Evolutionary conservation across 2,888 invertebrate genomes (phyloP).

Genomic region (Netelia virgata): DNA sequence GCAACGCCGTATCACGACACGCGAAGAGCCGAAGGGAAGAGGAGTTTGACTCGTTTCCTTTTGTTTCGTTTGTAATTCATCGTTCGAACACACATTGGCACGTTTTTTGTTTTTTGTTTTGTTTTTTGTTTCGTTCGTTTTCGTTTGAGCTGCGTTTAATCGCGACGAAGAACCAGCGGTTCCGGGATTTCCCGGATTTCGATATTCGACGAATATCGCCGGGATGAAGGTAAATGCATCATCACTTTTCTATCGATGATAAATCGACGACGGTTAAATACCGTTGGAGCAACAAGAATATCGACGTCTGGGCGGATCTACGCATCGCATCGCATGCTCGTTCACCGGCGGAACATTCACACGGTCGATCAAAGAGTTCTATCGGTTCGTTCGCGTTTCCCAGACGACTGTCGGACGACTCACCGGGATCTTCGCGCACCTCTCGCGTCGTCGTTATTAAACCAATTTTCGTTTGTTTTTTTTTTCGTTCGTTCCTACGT

Average conservation of each 20-base stretch:
- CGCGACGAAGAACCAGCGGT: conserved; percentile 11
- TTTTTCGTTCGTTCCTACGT: neutral
- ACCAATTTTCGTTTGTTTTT: conserved; percentile 3
- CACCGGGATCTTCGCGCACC: neutral
- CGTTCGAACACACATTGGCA: conserved; percentile 67
- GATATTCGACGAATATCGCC: neutral
- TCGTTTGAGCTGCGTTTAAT: conserved; percentile 53
- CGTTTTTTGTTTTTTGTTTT: conserved; percentile 37
- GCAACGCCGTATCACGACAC: conserved; percentile 15
- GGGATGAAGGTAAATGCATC: neutral
- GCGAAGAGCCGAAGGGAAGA: conserved; percentile 12
- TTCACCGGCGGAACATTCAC: conserved; percentile 10
- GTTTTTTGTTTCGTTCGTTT: conserved; percentile 26
- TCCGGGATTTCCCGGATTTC: neutral
- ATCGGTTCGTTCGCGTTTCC: conserved; percentile 1
- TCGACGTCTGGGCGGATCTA: neutral
- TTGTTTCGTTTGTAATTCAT: conserved; percentile 22
- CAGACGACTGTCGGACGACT: conserved; percentile 4
- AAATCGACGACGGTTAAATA: neutral
- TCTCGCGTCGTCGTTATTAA: conserved; percentile 13
- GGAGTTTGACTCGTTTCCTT: conserved; percentile 17
- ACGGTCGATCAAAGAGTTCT: conserved; percentile 35
- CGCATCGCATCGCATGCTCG: neutral
- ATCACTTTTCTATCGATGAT: neutral
- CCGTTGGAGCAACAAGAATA: neutral